A percentile compares a stretch with the other conserved stretches of the same genome.
phyloP scores from a whole-genome alignment of 2,113 vertebrate species.

The Macquaria australasica region DNA sequence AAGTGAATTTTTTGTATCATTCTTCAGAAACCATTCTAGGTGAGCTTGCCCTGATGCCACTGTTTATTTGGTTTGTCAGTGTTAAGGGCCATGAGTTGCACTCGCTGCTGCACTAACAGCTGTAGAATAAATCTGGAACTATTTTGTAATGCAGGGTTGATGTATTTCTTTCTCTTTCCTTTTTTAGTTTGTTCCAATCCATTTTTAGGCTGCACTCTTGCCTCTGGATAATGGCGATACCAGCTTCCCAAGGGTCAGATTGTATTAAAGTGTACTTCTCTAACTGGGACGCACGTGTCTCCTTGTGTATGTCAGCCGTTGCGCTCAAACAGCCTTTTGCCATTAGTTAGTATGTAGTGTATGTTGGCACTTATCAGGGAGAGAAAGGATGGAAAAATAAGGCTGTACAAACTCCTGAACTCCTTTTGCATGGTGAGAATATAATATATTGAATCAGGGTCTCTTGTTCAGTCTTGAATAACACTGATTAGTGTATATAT shows the following conservation, averaged over 20 bases:
- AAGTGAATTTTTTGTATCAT: constrained; percentile 19
- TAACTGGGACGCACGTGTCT: constrained; percentile 42
- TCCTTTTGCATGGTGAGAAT: background rate
- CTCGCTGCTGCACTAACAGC: constrained; percentile 8
- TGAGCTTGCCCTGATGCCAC: background rate
- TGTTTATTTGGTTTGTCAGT: constrained; percentile 5
- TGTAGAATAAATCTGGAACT: background rate
- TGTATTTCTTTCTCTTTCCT: background rate
- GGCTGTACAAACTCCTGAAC: background rate
- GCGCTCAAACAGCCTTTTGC: constrained; percentile 38
- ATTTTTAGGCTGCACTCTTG: constrained; percentile 5
- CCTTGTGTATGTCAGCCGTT: background rate
- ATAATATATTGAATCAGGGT: background rate
- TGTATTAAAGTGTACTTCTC: constrained; percentile 34
- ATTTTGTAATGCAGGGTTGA: background rate
- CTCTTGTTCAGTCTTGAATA: no score
- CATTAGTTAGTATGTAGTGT: constrained; percentile 8
- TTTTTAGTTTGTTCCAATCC: constrained; percentile 3
- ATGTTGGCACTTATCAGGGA: background rate
- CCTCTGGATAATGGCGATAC: constrained; percentile 33
- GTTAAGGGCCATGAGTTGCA: background rate
- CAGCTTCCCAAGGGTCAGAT: constrained; percentile 23
- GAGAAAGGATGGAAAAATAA: background rate
- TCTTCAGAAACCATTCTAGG: constrained; percentile 11
- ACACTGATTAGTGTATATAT: no score